A percentile compares a stretch with the other conserved stretches of the same genome.
These are phyloP conservation scores for Steatornis caripensis DNA, from an alignment of 2,113 vertebrate genomes.

Conservation along the genomic window DNA sequence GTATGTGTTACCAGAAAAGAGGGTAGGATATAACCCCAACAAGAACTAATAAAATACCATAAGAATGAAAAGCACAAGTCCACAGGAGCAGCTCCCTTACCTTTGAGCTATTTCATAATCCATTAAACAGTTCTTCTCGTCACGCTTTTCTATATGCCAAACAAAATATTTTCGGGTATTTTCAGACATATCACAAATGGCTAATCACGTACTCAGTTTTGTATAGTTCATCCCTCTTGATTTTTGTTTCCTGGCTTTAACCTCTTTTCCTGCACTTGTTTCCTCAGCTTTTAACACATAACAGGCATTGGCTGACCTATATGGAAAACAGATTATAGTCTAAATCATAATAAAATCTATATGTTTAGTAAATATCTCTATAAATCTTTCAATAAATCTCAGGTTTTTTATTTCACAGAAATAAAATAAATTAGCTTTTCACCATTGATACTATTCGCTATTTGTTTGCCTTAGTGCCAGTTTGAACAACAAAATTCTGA, in stretches of 20 bases:
- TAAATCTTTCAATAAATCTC: background rate
- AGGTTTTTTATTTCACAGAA: background rate
- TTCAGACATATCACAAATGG: background rate
- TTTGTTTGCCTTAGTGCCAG: background rate
- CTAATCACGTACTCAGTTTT: background rate
- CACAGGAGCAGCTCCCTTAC: background rate
- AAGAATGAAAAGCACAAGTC: background rate
- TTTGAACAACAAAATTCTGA: background rate
- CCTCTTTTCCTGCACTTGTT: conserved; percentile 34
- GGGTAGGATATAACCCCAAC: background rate
- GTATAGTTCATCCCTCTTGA: background rate
- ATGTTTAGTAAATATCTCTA: background rate
- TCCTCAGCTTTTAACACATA: conserved; percentile 20
- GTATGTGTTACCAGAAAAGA: background rate
- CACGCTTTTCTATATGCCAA: background rate
- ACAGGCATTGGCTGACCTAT: background rate
- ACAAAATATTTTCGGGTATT: background rate
- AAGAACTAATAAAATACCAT: background rate
- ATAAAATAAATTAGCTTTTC: background rate
- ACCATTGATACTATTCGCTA: background rate
- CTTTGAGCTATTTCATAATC: background rate
- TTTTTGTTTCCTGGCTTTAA: conserved; percentile 34
- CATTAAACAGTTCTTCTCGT: background rate
- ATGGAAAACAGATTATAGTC: background rate
- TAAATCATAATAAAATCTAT: background rate